Evolutionary conservation across 2,113 vertebrate genomes (phyloP).

Genomic region (Leucopternis melanops): DNA sequence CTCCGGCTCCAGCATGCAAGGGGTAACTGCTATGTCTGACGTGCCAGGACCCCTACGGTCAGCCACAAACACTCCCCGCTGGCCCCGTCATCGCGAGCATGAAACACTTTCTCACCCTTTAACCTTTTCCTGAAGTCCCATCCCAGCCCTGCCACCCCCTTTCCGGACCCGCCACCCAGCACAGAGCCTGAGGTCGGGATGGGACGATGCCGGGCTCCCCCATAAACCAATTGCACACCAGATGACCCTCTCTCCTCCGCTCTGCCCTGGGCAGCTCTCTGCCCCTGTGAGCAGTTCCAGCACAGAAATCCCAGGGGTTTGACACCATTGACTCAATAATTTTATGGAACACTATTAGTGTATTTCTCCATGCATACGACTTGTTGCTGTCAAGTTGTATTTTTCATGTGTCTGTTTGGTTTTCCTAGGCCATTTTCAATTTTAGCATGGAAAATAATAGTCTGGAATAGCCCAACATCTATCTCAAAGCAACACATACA

Average conservation of each 20-base stretch:
- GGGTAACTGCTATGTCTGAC: fast-evolving
- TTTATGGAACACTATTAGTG: no score
- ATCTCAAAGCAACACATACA: neutral
- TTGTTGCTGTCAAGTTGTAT: neutral
- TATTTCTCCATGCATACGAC: neutral
- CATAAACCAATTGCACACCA: fast-evolving
- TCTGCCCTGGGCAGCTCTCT: neutral
- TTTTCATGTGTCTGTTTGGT: neutral
- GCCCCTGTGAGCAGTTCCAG: neutral
- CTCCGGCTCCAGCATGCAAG: fast-evolving
- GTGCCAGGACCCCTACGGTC: neutral
- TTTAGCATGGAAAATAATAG: neutral
- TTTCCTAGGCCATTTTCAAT: neutral
- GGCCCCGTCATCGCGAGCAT: fast-evolving
- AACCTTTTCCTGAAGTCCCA: no score
- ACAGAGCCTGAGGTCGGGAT: neutral
- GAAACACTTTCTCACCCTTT: neutral
- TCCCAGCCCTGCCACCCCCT: neutral
- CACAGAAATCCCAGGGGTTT: neutral
- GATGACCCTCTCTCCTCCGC: neutral
- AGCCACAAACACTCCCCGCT: neutral
- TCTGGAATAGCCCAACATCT: neutral
- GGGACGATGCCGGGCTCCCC: fast-evolving
- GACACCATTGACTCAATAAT: neutral
- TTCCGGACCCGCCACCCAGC: neutral